Base-by-base conservation (phyloP, 2,888 invertebrate species). In the Oegoconia quadripuncta region DNA sequence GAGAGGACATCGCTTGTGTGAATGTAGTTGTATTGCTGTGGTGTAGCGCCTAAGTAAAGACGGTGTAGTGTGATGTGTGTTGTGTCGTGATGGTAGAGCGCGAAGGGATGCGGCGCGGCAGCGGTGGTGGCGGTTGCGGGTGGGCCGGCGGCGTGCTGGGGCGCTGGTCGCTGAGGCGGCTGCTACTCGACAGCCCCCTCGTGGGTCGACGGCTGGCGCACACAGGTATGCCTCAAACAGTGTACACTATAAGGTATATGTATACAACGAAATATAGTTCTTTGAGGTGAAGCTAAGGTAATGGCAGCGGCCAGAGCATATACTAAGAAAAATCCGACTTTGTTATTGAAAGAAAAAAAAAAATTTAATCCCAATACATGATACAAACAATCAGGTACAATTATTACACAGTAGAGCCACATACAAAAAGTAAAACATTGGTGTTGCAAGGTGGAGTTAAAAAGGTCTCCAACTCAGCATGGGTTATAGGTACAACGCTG, bases 111-210 rank as follows among this genome's bases (percentile, higher is more conserved):
- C 61, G 84, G 48, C 80, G 84, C 42, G 82, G 83, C 47, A 71
- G 82, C 60, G 73, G 75, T 41, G 52, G 53, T 8, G 72, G 75
- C 30, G 79, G 82, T 48, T 81, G 83, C 48, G 74, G 82, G 61
- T 83, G 87, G 76, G 82, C 86, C 49, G 81, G 84, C 44, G 87
- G 86, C 40, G 67, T 83, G 49, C 69, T 86, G 35, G 82, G 87
- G 46, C 82, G 93, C 56, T 92, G 92, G 88, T 93, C 93, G 13
- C 74, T 93, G 26, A 88, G 93, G 31, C 89, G 92, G 45, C 79
- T 93, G 46, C 88, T 93, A 41, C 91, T 93, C 42, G 91, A 93
- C 53, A 92, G 92, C 68, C 93, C 93, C 2, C 83, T 93, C 13
- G 89, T 93, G 39, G 92, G 91, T 23, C 86, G 92, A 35, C 88